Conservation (phyloP, 2,797 vertebrate species). For the Alca torda region DNA sequence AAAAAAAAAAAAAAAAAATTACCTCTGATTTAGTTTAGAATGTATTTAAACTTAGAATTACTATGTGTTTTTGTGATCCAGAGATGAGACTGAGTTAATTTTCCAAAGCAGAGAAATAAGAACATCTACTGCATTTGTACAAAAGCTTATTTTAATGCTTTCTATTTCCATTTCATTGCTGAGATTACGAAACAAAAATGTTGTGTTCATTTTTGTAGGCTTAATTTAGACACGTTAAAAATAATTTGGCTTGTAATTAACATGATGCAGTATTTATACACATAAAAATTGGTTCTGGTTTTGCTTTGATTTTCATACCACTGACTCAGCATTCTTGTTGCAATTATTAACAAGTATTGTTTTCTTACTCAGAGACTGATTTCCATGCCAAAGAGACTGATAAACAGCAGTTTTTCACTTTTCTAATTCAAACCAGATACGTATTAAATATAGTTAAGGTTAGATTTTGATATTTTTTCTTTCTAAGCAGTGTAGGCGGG, state of each 20-base stretch:
- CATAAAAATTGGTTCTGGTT: background rate
- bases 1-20: background rate
- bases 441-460: background rate
- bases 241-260: background rate
- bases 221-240: background rate
- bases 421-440: background rate
- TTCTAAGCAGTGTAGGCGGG: background rate
- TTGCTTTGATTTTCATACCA: background rate
- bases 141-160: background rate
- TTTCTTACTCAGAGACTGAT: background rate
- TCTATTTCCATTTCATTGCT: background rate
- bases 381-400: background rate
- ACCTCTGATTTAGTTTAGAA: background rate
- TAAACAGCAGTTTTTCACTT: background rate
- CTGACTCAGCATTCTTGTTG: background rate
- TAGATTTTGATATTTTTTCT: background rate
- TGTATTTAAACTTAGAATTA: background rate
- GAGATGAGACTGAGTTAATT: background rate
- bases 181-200: background rate
- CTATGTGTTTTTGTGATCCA: background rate
- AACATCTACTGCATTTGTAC: background rate
- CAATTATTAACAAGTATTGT: background rate
- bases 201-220: background rate
- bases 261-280: background rate
- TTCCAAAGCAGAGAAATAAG: background rate